These are phyloP conservation scores for Heterodera filipjevi DNA, from an alignment of 2,888 invertebrate genomes.

Conservation along the genomic window DNA sequence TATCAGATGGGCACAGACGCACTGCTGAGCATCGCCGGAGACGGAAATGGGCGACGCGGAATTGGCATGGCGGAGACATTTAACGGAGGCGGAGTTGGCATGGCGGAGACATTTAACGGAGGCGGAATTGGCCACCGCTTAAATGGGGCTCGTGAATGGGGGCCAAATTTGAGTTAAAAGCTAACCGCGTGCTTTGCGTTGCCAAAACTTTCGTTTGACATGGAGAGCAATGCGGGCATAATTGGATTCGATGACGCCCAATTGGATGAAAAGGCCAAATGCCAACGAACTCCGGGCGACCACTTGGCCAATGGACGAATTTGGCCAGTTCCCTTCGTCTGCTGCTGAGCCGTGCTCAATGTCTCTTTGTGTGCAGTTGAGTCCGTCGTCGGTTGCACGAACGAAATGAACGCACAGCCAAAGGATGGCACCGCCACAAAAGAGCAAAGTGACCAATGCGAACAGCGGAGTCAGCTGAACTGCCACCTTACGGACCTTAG, in stretches of 20 bases:
- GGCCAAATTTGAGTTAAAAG: neutral
- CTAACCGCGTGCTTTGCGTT: conserved; percentile 57
- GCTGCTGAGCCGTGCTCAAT: neutral
- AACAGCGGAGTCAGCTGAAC: conserved; percentile 58
- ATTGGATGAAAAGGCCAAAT: conserved; percentile 50
- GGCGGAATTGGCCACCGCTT: conserved; percentile 45
- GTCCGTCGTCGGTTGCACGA: conserved; percentile 47
- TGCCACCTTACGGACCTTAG: conserved; percentile 56
- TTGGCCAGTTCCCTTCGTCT: neutral
- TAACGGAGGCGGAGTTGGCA: neutral
- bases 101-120: neutral
- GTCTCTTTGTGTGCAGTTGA: conserved; percentile 48
- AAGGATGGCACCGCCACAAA: conserved; percentile 14
- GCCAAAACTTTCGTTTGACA: conserved; percentile 60
- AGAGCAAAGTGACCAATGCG: conserved; percentile 50
- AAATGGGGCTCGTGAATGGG: conserved; percentile 20
- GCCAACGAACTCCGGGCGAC: conserved; percentile 40
- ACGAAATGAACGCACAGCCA: neutral
- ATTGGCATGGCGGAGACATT: neutral
- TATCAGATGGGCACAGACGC: neutral
- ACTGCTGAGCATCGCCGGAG: neutral
- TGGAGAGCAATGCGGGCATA: conserved; percentile 62
- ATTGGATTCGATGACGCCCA: conserved; percentile 54
- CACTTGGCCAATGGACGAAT: conserved; percentile 6
- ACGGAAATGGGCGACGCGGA: neutral